Conservation (phyloP, 1,140 invertebrate genomes). For the Pseudomyrmex sp. region DNA sequence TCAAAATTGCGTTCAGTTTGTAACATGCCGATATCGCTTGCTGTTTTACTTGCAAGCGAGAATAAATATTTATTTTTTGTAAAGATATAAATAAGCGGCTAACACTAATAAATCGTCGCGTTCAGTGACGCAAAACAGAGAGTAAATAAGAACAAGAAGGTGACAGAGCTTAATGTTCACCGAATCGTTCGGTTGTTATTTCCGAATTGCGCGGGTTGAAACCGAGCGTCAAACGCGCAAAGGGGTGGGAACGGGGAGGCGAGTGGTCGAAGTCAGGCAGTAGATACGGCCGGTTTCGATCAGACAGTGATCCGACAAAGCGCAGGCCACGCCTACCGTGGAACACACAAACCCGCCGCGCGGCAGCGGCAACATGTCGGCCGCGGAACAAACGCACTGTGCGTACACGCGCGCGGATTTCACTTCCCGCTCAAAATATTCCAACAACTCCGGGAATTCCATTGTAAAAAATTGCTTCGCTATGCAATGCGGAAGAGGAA, state of each 20-base stretch:
- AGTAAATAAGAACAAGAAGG: neutral
- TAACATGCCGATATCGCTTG: too few relatives aligned
- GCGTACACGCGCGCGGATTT: conserved; percentile 33
- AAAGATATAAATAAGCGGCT: neutral
- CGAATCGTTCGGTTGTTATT: neutral
- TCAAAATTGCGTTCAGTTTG: too few relatives aligned
- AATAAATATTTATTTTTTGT: neutral
- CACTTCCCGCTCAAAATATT: conserved; percentile 36
- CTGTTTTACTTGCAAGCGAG: too few relatives aligned
- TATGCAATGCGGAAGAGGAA: too few relatives aligned
- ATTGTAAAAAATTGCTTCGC: conserved; percentile 58
- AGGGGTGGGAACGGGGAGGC: neutral
- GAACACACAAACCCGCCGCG: conserved; percentile 37
- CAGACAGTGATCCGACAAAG: conserved; percentile 57
- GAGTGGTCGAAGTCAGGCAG: conserved; percentile 42
- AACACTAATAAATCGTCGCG: neutral
- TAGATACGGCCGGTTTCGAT: conserved; percentile 50
- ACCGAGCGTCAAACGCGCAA: conserved; percentile 21
- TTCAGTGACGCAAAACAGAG: neutral
- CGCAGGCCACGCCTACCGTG: conserved; percentile 52
- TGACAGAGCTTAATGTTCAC: neutral
- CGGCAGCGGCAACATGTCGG: conserved; percentile 48
- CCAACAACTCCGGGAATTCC: conserved; percentile 46
- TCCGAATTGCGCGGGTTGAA: neutral
- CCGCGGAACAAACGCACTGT: conserved; percentile 45